Evolutionary conservation across 1,140 invertebrate genomes (phyloP).

Genomic region (Drosophila equinoxialis): DNA sequence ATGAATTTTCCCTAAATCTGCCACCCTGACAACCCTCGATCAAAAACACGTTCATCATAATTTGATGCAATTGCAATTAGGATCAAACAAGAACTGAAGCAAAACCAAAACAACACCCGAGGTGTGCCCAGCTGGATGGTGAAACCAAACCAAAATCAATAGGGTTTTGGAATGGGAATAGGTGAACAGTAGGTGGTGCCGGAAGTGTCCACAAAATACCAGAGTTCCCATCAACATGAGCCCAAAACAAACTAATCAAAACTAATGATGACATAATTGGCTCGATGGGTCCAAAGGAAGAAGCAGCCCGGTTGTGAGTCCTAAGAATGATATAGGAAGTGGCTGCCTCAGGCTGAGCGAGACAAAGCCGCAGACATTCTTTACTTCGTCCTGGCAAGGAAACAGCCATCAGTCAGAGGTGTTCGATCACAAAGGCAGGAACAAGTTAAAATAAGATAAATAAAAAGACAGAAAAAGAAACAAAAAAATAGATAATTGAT

Average conservation of each 20-base stretch:
- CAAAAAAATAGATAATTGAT: conserved; percentile 66
- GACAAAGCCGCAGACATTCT: conserved; percentile 55
- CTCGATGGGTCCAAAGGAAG: conserved; percentile 48
- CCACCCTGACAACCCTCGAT: conserved; percentile 43
- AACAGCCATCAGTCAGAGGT: conserved; percentile 67
- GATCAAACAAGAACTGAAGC: conserved; percentile 51
- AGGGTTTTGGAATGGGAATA: neutral
- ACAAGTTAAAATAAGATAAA: conserved; percentile 44
- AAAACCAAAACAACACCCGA: conserved; percentile 54
- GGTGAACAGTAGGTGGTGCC: conserved; percentile 75
- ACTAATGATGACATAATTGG: conserved; percentile 81
- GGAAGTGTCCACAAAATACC: conserved; percentile 51
- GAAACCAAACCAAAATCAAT: conserved; percentile 22
- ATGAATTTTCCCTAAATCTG: neutral
- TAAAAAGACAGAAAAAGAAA: conserved; percentile 12
- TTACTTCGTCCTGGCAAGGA: conserved; percentile 52
- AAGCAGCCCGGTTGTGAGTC: conserved; percentile 18
- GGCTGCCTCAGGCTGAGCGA: conserved; percentile 44
- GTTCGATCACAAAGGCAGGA: conserved; percentile 33
- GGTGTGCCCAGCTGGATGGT: conserved; percentile 54
- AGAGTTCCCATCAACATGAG: conserved; percentile 68
- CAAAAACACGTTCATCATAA: conserved; percentile 65
- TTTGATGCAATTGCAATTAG: conserved; percentile 63
- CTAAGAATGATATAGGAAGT: conserved; percentile 58
- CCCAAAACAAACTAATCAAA: conserved; percentile 63